Evolutionary conservation across 2,888 invertebrate species (phyloP).

Genomic region (Aphidius colemani): DNA sequence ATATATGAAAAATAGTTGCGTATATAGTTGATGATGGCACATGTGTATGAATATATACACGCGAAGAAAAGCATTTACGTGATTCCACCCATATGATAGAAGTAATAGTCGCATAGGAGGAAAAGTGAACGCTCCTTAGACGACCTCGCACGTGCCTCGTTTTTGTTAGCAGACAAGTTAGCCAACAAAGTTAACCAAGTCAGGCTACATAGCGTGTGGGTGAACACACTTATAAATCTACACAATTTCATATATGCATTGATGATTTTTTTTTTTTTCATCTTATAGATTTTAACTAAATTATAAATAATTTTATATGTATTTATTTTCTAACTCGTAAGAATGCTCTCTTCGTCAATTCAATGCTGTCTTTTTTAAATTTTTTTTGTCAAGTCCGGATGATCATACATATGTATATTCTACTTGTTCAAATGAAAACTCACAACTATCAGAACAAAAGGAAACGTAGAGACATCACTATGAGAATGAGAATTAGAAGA

Average conservation of each 20-base stretch:
- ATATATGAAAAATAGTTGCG: background rate
- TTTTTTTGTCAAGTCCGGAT: background rate
- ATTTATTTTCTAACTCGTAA: background rate
- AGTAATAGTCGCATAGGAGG: slow-evolving; percentile 3
- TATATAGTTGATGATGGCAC: background rate
- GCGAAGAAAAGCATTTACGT: slow-evolving; percentile 23
- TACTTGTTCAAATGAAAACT: slow-evolving; percentile 15
- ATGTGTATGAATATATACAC: background rate
- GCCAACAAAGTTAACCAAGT: slow-evolving; percentile 28
- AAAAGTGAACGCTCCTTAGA: slow-evolving; percentile 27
- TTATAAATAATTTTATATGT: no score
- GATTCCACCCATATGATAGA: slow-evolving; percentile 13
- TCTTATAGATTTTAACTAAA: slow-evolving; percentile 1
- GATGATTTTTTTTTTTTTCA: background rate
- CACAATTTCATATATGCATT: slow-evolving; percentile 2
- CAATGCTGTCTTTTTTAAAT: background rate
- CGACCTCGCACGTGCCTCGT: slow-evolving; percentile 37
- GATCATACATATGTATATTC: slow-evolving; percentile 7
- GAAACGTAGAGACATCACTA: slow-evolving; percentile 14
- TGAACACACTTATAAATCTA: slow-evolving; percentile 25
- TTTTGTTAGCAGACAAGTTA: slow-evolving; percentile 32
- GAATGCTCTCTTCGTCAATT: slow-evolving; percentile 16
- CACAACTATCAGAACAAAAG: background rate
- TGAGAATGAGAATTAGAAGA: slow-evolving; percentile 26
- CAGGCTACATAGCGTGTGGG: slow-evolving; percentile 20